Base-by-base conservation (phyloP, 1,140 invertebrate genomes). In the Watersipora subatra region DNA sequence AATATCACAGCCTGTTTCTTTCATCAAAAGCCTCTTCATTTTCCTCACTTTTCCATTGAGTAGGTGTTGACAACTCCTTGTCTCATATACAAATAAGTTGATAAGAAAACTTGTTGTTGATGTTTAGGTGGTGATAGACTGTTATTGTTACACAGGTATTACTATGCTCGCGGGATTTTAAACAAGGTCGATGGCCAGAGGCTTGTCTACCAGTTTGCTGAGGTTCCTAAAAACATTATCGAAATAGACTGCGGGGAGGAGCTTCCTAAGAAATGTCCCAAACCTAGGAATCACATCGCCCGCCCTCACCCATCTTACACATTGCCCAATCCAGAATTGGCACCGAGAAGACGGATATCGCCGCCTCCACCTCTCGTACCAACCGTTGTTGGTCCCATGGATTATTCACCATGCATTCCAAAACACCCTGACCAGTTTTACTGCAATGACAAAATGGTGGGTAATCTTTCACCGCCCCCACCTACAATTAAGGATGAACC, bases 121-220 rank as follows among this genome's bases (percentile, higher is more conserved):
- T n/a, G n/a, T n/a, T n/a, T n/a, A n/a, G n/a, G n/a, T n/a, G n/a
- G n/a, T n/a, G n/a, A n/a, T n/a, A n/a, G n/a, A n/a, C n/a, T n/a
- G n/a, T n/a, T n/a, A n/a, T n/a, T n/a, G 26, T 62, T 67, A 69
- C 76, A 27, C 77, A 88, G 87, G 81, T 99, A 99, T 82, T 99
- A 99, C 81, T 99, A 99, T 81, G 95, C 98, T 80, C 86, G 96
- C 70, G 95, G 96, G 64, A 99, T 99, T 77, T 82, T 99, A 69
- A 94, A 96, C 68, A 99, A 99, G 84, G 96, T 99, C 26, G 95
- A 99, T 82, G 96, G 96, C 2, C 96, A 99, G 80, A 84, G 96
- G 67, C 84, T 99, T 63, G 96, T 99, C 22, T 99, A 99, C 82
- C 94, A 99, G 83, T 99, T 99, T 83, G 94, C 97, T 61, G 93